Evolutionary conservation across 1,140 invertebrate genomes (phyloP).

Genomic region (Diorhabda sublineata): DNA sequence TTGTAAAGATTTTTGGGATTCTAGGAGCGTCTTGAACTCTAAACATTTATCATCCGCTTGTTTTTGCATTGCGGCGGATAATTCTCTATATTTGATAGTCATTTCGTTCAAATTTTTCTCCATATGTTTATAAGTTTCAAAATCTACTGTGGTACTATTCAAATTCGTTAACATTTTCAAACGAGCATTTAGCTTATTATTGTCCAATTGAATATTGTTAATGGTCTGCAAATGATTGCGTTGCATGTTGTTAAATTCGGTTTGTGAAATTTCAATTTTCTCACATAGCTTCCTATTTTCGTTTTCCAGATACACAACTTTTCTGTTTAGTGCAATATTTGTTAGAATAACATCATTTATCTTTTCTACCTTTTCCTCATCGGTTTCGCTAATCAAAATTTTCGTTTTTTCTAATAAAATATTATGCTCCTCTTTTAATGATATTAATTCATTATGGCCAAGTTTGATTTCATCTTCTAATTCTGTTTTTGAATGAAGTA

Average conservation of each 20-base stretch:
- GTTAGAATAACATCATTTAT: slow-evolving; percentile 14
- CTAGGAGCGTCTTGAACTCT: slow-evolving; percentile 31
- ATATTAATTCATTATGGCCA: slow-evolving; percentile 5
- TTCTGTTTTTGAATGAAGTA: not conserved
- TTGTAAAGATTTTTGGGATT: slow-evolving; percentile 35
- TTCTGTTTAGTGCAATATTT: slow-evolving; percentile 19
- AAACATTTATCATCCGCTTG: slow-evolving; percentile 26
- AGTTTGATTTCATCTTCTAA: slow-evolving; percentile 15
- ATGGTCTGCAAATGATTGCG: slow-evolving; percentile 38
- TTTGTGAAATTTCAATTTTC: slow-evolving; percentile 41
- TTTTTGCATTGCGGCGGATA: slow-evolving; percentile 38
- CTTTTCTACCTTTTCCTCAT: slow-evolving; percentile 16
- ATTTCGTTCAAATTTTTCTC: slow-evolving; percentile 45
- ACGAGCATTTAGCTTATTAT: slow-evolving; percentile 39
- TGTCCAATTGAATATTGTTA: slow-evolving; percentile 39
- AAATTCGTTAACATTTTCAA: slow-evolving; percentile 40
- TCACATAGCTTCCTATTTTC: slow-evolving; percentile 34
- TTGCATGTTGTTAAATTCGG: slow-evolving; percentile 41
- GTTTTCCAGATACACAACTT: slow-evolving; percentile 24
- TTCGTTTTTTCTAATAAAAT: slow-evolving; percentile 21
- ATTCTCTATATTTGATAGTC: slow-evolving; percentile 42
- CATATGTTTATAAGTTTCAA: slow-evolving; percentile 36
- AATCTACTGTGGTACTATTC: slow-evolving; percentile 41
- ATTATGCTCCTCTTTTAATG: slow-evolving; percentile 6
- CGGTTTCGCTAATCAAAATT: slow-evolving; percentile 15